Percentiles rank a stretch among this genome's conserved stretches.
phyloP scores from a whole-genome alignment of 2,797 vertebrate genomes.

The Melanitta fusca region DNA sequence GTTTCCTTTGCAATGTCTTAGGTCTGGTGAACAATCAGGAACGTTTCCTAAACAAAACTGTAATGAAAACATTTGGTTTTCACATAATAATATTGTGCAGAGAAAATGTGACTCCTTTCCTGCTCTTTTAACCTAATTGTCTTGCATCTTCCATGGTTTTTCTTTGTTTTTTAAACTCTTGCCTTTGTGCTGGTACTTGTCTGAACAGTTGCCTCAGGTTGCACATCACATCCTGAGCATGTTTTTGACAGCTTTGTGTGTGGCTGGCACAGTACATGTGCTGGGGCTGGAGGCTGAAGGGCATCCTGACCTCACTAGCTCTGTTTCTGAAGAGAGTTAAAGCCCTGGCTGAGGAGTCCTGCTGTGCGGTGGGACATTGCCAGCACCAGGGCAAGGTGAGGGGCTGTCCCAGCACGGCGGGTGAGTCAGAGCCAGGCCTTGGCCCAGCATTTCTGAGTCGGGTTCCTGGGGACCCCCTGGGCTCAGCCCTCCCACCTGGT shows the following conservation, averaged over 20 bases:
- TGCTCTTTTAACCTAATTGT: not conserved
- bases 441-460: rapidly evolving
- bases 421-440: not conserved
- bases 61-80: not conserved
- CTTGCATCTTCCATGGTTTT: rapidly evolving
- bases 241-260: not conserved
- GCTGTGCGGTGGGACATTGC: no score
- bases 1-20: not conserved
- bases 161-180: not conserved
- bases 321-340: rapidly evolving
- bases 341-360: no score
- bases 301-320: not conserved
- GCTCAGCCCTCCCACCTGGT: not conserved
- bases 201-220: not conserved
- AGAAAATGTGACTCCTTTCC: not conserved
- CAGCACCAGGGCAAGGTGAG: no score
- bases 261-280: rapidly evolving
- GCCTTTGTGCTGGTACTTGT: not conserved
- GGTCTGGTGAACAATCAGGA: not conserved
- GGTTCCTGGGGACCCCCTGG: not conserved
- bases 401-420: no score
- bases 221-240: not conserved
- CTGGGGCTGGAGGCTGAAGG: not conserved
- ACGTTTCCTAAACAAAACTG: not conserved
- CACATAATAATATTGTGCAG: not conserved